Conservation (phyloP, 2,113 vertebrate genomes). For the Girardinichthys multiradiatus region DNA sequence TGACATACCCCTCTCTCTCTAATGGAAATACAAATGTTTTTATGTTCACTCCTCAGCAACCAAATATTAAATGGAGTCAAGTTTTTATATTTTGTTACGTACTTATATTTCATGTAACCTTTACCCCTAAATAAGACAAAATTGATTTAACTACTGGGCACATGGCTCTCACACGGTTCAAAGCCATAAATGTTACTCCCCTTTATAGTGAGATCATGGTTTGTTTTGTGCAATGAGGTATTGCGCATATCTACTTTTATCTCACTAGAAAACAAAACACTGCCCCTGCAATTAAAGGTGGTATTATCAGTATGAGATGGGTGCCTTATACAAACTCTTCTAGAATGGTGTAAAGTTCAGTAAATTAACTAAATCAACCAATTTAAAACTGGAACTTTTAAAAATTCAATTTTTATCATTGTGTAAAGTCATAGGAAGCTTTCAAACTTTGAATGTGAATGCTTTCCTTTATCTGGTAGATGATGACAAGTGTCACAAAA, state of each 20-base stretch:
- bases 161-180: background rate
- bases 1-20: background rate
- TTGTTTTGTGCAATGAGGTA: background rate
- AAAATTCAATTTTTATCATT: background rate
- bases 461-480: too few relatives aligned
- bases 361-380: background rate
- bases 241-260: conserved; percentile 1
- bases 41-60: background rate
- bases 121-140: too few relatives aligned
- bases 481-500: too few relatives aligned
- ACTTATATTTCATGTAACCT: background rate
- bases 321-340: background rate
- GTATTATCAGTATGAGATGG: background rate
- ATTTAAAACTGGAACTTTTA: background rate
- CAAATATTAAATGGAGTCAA: background rate
- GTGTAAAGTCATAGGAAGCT: background rate
- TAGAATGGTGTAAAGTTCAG: background rate
- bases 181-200: background rate
- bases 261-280: background rate
- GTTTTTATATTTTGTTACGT: background rate
- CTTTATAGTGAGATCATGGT: background rate
- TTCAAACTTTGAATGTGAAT: background rate
- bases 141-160: background rate
- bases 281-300: background rate
- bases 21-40: background rate